A percentile compares a stretch with the other conserved stretches of the same genome.
Conservation (phyloP, 2,888 invertebrate species). For the Neelides folsomi region DNA sequence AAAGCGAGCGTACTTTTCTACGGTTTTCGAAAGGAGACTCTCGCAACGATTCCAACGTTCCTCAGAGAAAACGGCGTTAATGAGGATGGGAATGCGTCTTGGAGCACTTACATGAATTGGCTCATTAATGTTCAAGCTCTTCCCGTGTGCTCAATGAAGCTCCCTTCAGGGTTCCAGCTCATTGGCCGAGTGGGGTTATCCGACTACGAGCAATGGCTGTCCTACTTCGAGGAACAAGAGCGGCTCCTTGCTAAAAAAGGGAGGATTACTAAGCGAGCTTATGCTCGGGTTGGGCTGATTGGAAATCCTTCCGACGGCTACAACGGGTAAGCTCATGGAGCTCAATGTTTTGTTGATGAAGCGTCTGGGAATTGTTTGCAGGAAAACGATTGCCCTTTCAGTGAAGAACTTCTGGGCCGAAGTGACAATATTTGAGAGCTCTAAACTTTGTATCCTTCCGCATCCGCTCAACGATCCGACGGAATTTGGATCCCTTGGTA, state of each 20-base stretch:
- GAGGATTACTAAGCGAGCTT: slow-evolving; percentile 7
- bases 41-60: slow-evolving; percentile 1
- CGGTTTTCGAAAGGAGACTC: slow-evolving; percentile 8
- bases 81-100: slow-evolving; percentile 4
- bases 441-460: slow-evolving; percentile 18
- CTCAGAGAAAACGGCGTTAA: slow-evolving; percentile 2
- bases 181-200: slow-evolving; percentile 5
- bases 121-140: slow-evolving; percentile 5
- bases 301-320: slow-evolving; percentile 33
- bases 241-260: not conserved
- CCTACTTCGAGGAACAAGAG: slow-evolving; percentile 7
- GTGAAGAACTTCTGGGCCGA: slow-evolving; percentile 32
- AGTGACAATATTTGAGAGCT: slow-evolving; percentile 23
- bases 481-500: slow-evolving; percentile 15
- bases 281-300: slow-evolving; percentile 24
- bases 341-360: too few relatives aligned
- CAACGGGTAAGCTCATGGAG: too few relatives aligned
- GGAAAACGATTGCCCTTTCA: slow-evolving; percentile 31
- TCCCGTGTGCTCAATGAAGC: slow-evolving; percentile 8
- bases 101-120: slow-evolving; percentile 8
- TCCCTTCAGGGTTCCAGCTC: slow-evolving; percentile 10
- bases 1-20: slow-evolving; percentile 9
- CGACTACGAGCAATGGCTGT: slow-evolving; percentile 10
- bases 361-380: slow-evolving; percentile 11
- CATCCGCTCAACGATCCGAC: slow-evolving; percentile 31